Conservation (phyloP, 2,113 vertebrate species). For the Gasterosteus nipponicus region DNA sequence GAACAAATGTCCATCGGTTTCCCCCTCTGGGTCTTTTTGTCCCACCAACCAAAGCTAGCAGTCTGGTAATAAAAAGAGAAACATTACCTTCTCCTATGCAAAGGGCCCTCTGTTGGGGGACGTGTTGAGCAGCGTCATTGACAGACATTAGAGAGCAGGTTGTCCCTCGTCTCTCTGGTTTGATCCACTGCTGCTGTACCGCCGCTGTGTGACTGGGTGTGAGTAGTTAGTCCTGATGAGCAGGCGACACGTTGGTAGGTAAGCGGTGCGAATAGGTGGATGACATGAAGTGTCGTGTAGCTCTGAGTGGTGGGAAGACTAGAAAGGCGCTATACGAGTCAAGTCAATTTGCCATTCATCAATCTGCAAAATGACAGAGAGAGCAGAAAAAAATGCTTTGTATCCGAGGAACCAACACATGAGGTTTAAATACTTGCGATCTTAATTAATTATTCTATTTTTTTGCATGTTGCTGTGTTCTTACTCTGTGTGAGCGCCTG, state of each 20-base stretch:
- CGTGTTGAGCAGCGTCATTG: conserved; percentile 2
- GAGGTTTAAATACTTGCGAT: neutral
- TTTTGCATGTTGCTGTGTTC: neutral
- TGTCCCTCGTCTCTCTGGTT: neutral
- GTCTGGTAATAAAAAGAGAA: conserved; percentile 7
- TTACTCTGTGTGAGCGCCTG: neutral
- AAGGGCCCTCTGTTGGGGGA: neutral
- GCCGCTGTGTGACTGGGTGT: neutral
- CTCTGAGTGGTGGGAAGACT: neutral
- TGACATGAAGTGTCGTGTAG: neutral
- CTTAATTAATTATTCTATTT: neutral
- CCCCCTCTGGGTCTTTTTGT: neutral
- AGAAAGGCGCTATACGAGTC: neutral
- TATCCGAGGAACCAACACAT: neutral
- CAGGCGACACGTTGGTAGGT: neutral
- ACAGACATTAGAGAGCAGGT: neutral
- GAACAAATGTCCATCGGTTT: neutral
- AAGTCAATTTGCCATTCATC: neutral
- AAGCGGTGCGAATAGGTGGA: neutral
- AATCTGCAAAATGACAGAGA: neutral
- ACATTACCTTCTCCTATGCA: neutral
- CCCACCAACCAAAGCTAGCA: neutral
- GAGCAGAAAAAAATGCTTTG: neutral
- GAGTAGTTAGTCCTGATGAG: neutral
- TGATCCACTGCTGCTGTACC: neutral